phyloP scores from a whole-genome alignment of 2,797 vertebrate genomes.

The Sebastes miniatus region DNA sequence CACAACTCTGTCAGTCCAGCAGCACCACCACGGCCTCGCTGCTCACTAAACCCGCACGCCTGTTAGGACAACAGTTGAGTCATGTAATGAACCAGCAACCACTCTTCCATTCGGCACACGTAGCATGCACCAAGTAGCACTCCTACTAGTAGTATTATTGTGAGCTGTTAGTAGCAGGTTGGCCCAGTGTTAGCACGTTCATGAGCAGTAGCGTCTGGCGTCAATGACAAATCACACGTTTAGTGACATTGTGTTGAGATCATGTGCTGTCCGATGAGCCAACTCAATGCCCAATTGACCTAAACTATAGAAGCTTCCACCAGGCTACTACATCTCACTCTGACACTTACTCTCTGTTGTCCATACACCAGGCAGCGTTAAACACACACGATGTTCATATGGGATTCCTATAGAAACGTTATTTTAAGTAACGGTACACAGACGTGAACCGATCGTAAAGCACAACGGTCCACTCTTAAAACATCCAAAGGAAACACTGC shows the following conservation, averaged over 20 bases:
- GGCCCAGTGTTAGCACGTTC: neutral
- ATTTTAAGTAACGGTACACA: neutral
- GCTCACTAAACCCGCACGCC: accelerated
- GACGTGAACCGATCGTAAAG: too few relatives aligned
- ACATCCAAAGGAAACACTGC: too few relatives aligned
- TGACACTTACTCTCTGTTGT: accelerated
- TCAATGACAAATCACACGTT: neutral
- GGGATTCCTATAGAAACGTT: neutral
- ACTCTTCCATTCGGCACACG: neutral
- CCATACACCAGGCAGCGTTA: neutral
- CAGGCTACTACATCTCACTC: too few relatives aligned
- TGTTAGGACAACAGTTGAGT: accelerated
- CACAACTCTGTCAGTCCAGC: neutral
- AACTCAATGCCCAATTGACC: neutral
- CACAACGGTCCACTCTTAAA: neutral
- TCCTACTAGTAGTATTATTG: too few relatives aligned
- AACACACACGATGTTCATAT: accelerated
- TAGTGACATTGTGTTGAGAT: neutral
- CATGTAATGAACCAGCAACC: accelerated
- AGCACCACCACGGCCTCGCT: too few relatives aligned
- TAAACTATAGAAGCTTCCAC: neutral
- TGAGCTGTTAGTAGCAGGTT: neutral
- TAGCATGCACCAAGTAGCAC: accelerated
- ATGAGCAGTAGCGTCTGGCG: too few relatives aligned
- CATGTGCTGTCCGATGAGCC: neutral